Evolutionary conservation across 2,113 vertebrate species (phyloP), one percentile per base, ranked within the genome.

Genomic region (Phalacrocorax pelagicus): DNA sequence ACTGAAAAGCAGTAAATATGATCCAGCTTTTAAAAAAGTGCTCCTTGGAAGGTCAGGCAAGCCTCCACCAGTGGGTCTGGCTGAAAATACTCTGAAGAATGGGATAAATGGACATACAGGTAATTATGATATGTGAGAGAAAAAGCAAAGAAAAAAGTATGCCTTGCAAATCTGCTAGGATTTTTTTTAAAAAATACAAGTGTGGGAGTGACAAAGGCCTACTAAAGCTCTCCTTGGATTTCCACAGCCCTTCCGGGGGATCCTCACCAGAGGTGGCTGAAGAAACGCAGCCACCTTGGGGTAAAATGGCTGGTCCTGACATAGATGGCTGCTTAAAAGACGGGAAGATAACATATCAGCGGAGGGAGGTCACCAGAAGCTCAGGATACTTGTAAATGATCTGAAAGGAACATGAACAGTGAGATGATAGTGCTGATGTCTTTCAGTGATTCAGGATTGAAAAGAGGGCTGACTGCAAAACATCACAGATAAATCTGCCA

Each of bases 391-490:
- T 65, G 54, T 23, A 57, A 59, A 69, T 65, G 38, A 51, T 10
- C 47, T 29, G 29, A 69, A 63, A 75, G 49, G 17, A 19, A 26
- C n/a, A 26, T 7, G 54, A 75, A 44, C 10, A 27, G 34, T 40
- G 72, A 77, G 54, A 65, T 55, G 54, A 59, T 51, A 40, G n/a
- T 0, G 0, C 49, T 65, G 90, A 75, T 0, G 1, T 38, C 42
- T 24, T 26, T 6, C 8, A 75, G 29, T 18, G 18, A 75, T 75
- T 86, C 40, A 55, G 57, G 62, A 55, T 2, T 81, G 66, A 51
- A 78, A 72, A 84, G 52, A 85, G 13, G 40, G 46, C 16, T 77
- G 63, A 34, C 69, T 67, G 69, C 29, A 87, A 63, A 69, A 21
- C 49, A 40, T 40, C 14, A 4, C 9, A 8, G 52, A 65, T n/a